Evolutionary conservation across 2,113 vertebrate genomes (phyloP).

Genomic region (Lophotis ruficrista): DNA sequence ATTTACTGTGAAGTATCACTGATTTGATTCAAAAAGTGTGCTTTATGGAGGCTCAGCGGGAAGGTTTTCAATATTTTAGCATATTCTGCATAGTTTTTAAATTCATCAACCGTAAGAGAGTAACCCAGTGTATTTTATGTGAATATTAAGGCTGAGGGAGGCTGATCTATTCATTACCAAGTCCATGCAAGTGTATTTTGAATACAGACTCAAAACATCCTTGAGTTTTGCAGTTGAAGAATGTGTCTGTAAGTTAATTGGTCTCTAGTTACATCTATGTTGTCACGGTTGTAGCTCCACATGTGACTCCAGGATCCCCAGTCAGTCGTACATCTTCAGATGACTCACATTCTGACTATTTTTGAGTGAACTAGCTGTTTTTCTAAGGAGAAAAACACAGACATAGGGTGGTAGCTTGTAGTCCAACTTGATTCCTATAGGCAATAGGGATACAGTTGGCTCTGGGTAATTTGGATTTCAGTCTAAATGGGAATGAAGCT

Average conservation of each 20-base stretch:
- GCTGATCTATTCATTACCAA: neutral
- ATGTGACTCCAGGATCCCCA: neutral
- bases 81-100: neutral
- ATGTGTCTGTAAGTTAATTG: neutral
- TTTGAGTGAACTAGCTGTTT: neutral
- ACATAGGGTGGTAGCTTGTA: neutral
- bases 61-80: conserved; percentile 8
- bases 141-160: neutral
- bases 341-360: neutral
- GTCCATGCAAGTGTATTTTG: neutral
- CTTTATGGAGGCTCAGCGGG: neutral
- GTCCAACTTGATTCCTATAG: neutral
- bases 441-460: neutral
- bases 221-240: neutral
- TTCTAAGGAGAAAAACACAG: neutral
- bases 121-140: neutral
- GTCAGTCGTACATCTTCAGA: accelerated
- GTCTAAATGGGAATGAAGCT: neutral
- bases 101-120: neutral
- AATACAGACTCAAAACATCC: neutral
- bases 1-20: neutral
- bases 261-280: neutral
- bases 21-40: neutral
- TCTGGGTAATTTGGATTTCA: neutral
- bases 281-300: neutral